phyloP scores from a whole-genome alignment of 2,888 invertebrate genomes.

The Spisula solida region DNA sequence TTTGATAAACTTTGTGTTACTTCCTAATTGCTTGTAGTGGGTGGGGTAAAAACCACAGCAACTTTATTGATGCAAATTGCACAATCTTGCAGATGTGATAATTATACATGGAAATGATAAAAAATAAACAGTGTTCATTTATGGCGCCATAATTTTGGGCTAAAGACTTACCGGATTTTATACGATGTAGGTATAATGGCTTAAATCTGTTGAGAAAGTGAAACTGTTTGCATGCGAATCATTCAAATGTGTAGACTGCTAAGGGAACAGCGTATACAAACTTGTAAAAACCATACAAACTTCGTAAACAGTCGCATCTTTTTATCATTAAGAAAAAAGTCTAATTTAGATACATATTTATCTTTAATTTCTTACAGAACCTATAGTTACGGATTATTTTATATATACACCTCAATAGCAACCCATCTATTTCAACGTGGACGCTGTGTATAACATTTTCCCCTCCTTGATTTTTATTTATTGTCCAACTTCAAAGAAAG shows the following conservation, averaged over 20 bases:
- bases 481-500: constrained; percentile 8
- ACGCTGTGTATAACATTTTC: constrained; percentile 22
- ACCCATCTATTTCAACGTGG: constrained; percentile 34
- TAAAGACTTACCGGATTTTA: constrained; percentile 64
- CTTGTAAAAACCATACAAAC: constrained; percentile 58
- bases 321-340: constrained; percentile 54
- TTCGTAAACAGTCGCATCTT: constrained; percentile 60
- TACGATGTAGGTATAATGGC: constrained; percentile 53
- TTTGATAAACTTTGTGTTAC: neutral
- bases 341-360: constrained; percentile 52
- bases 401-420: constrained; percentile 31
- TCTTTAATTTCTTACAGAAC: constrained; percentile 19
- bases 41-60: neutral
- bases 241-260: constrained; percentile 64
- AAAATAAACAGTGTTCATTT: constrained; percentile 64
- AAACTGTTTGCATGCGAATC: constrained; percentile 63
- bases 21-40: neutral
- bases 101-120: constrained; percentile 39
- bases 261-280: constrained; percentile 60
- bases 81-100: constrained; percentile 54
- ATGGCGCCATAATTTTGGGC: constrained; percentile 66
- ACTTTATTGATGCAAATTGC: constrained; percentile 45
- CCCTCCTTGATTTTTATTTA: constrained; percentile 27
- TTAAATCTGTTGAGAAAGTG: constrained; percentile 65
- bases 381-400: constrained; percentile 30